Percentiles rank a stretch among this genome's conserved stretches.
Evolutionary conservation across 1,140 invertebrate genomes (phyloP).

Genomic region (Cryptotermes secundus): DNA sequence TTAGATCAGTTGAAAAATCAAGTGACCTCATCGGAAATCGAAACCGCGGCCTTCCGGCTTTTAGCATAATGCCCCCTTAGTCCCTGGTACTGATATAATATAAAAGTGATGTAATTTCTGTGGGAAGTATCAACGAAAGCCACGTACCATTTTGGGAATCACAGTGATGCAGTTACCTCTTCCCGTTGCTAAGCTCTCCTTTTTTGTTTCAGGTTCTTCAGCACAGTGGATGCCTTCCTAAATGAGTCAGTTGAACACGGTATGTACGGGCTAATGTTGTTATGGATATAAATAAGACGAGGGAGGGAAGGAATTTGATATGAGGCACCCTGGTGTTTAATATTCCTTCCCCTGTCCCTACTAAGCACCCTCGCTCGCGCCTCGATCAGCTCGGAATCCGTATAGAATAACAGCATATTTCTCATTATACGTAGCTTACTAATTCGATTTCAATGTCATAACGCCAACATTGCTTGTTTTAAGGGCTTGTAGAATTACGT

Average conservation of each 20-base stretch:
- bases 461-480: background rate
- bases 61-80: no score
- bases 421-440: background rate
- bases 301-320: no score
- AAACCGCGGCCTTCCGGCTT: no score
- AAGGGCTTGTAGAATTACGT: background rate
- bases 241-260: background rate
- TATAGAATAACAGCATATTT: background rate
- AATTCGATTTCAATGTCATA: slow-evolving; percentile 7
- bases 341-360: background rate
- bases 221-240: background rate
- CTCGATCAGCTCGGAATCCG: background rate
- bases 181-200: no score
- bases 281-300: background rate
- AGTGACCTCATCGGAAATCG: no score
- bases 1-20: no score
- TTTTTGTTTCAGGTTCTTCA: background rate
- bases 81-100: no score
- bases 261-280: background rate
- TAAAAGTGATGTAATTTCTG: no score
- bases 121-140: no score
- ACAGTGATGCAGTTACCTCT: no score
- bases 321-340: background rate
- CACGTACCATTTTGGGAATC: no score
- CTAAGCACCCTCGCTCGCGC: background rate